Base-by-base conservation (phyloP, 2,888 invertebrate genomes). In the Caenorhabditis becei region DNA sequence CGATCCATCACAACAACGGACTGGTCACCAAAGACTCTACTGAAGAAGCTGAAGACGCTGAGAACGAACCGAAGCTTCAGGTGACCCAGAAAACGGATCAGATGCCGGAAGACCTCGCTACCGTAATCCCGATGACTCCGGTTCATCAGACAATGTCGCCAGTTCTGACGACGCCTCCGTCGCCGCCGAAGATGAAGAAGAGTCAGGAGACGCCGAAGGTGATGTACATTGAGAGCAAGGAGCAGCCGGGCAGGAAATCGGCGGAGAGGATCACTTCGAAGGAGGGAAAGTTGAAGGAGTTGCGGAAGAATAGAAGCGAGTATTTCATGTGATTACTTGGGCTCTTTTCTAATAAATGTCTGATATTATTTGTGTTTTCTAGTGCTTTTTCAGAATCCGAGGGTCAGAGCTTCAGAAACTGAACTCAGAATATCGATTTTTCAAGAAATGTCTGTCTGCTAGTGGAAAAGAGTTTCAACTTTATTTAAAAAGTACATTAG, bases 311-410 rank as follows among this genome's bases (percentile, higher is more conserved):
- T 18, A 41, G 59, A 11, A 59, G 59, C 11, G 37, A 59, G 24
- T 59, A 59, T 41, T 59, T 59, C 35, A 59, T 59, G 59, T 59
- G 41, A 59, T 20, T 10, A 4, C n/a, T 3, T 44, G 8, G 51
- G 5, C 35, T n/a, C n/a, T n/a, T n/a, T n/a, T n/a, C n/a, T n/a
- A n/a, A n/a, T n/a, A n/a, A n/a, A n/a, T n/a, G n/a, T n/a, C n/a
- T n/a, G n/a, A n/a, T n/a, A n/a, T n/a, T n/a, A n/a, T n/a, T n/a
- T n/a, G n/a, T n/a, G n/a, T n/a, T n/a, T n/a, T n/a, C n/a, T n/a
- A n/a, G n/a, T n/a, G n/a, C n/a, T n/a, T n/a, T n/a, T n/a, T n/a
- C n/a, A n/a, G n/a, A n/a, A n/a, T n/a, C n/a, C n/a, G n/a, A n/a
- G n/a, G n/a, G n/a, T n/a, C n/a, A n/a, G n/a, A n/a, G n/a, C n/a